Conservation (phyloP, 2,888 invertebrate genomes). For the Sphinx pinastri region DNA sequence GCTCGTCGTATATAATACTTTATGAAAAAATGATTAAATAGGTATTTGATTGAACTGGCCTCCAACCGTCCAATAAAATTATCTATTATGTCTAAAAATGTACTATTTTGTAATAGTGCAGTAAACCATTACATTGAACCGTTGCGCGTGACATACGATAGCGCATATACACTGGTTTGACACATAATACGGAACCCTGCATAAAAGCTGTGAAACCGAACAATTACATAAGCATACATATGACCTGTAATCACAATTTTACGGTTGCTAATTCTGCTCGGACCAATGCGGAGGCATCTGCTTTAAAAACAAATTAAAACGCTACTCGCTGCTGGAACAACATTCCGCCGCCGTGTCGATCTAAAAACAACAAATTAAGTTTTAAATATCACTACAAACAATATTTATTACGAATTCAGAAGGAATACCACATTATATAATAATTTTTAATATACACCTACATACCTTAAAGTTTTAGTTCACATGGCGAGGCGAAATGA, state of each 20-base stretch:
- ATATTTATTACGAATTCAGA: too few relatives aligned
- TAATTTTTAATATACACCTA: too few relatives aligned
- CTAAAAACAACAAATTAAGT: too few relatives aligned
- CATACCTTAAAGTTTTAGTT: too few relatives aligned
- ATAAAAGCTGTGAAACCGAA: background rate
- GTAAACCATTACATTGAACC: background rate
- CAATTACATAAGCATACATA: background rate
- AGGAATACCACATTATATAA: too few relatives aligned
- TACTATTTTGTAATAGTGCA: background rate
- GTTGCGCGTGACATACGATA: background rate
- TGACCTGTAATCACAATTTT: background rate
- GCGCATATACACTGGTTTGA: background rate
- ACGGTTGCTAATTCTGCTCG: background rate
- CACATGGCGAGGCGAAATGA: too few relatives aligned
- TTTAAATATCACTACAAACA: too few relatives aligned
- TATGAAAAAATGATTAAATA: too few relatives aligned
- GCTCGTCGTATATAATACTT: too few relatives aligned
- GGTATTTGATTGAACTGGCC: background rate
- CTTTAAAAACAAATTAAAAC: constrained; percentile 12
- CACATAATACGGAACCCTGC: background rate
- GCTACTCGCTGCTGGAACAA: too few relatives aligned
- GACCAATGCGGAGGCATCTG: background rate
- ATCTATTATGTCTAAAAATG: background rate
- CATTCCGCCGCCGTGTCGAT: too few relatives aligned
- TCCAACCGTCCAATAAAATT: background rate